A percentile compares a stretch with the other conserved stretches of the same genome.
phyloP scores from a whole-genome alignment of 2,888 invertebrate genomes.

The Eupithecia insigniata region DNA sequence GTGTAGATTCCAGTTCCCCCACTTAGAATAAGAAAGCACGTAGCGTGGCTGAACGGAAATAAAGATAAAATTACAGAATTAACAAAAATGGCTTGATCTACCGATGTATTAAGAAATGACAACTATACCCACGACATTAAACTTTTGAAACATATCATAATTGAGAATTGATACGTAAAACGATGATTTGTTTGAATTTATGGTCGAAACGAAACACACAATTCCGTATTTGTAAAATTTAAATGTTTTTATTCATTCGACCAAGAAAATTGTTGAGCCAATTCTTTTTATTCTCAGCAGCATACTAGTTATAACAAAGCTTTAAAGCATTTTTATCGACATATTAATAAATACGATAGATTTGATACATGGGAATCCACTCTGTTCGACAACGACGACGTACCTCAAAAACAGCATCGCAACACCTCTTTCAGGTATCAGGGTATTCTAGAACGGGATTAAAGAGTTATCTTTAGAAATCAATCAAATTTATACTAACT shows the following conservation, averaged over 20 bases:
- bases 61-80: too few relatives aligned
- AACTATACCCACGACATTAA: too few relatives aligned
- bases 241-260: too few relatives aligned
- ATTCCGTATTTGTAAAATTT: too few relatives aligned
- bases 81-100: too few relatives aligned
- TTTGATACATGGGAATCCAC: constrained; percentile 56
- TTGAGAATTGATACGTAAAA: too few relatives aligned
- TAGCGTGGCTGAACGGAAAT: not conserved
- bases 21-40: too few relatives aligned
- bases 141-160: too few relatives aligned
- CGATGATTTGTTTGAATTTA: too few relatives aligned
- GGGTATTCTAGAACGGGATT: not conserved
- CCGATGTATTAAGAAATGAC: too few relatives aligned
- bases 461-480: not conserved
- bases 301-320: constrained; percentile 18
- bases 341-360: constrained; percentile 44
- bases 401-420: constrained; percentile 14
- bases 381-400: constrained; percentile 47
- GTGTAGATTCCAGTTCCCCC: too few relatives aligned
- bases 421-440: not conserved
- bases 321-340: constrained; percentile 34
- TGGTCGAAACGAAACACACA: too few relatives aligned
- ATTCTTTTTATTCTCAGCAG: constrained; percentile 17
- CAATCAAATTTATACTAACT: not conserved
- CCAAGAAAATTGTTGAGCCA: constrained; percentile 11